Evolutionary conservation across 2,888 invertebrate species (phyloP).

Genomic region (Lycia hirtaria): DNA sequence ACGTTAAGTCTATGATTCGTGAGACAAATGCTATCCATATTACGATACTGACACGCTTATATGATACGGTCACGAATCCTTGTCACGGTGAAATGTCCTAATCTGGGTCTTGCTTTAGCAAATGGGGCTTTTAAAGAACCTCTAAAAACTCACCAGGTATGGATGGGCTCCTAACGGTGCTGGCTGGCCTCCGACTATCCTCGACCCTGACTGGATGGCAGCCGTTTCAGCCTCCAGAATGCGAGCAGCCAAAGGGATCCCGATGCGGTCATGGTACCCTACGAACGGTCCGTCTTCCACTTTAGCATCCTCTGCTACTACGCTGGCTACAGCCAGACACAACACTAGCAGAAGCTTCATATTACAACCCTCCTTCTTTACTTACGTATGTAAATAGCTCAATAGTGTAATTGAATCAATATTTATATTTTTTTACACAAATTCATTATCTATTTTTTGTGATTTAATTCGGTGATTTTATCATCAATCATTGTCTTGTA

Average conservation of each 20-base stretch:
- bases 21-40: too few species aligned
- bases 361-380: not conserved
- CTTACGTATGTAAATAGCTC: not conserved
- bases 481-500: not conserved
- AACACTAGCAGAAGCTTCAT: conserved; percentile 2
- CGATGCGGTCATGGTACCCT: conserved; percentile 9
- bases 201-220: conserved; percentile 3
- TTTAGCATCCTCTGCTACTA: not conserved
- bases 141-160: conserved; percentile 8
- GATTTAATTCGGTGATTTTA: not conserved
- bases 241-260: conserved; percentile 12
- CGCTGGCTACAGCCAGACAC: not conserved
- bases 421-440: too few species aligned
- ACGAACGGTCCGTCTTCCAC: too few species aligned
- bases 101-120: too few species aligned
- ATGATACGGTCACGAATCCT: too few species aligned
- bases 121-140: too few species aligned
- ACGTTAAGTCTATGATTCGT: too few species aligned
- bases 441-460: not conserved
- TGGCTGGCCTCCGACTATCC: conserved; percentile 21
- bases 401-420: too few species aligned
- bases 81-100: too few species aligned
- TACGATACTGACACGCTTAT: too few species aligned
- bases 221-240: conserved; percentile 3
- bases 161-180: conserved; percentile 27